Evolutionary conservation across 1,140 invertebrate genomes (phyloP).

Genomic region (Proales similis): DNA sequence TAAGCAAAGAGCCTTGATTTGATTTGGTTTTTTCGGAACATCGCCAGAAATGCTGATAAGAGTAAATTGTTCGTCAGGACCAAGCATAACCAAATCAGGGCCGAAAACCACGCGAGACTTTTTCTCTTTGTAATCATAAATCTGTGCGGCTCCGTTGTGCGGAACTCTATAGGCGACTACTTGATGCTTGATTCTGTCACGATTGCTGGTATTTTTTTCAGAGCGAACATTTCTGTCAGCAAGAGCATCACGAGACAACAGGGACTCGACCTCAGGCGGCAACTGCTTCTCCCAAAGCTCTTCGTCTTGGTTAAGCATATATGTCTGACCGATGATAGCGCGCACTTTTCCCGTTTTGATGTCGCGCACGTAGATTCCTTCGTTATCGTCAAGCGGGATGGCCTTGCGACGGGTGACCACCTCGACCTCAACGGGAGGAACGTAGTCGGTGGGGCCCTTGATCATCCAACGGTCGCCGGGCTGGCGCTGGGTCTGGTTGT

Average conservation of each 20-base stretch:
- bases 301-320: slow-evolving; percentile 58
- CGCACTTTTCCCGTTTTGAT: slow-evolving; percentile 56
- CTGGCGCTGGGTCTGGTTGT: slow-evolving; percentile 41
- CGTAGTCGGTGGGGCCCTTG: slow-evolving; percentile 55
- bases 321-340: slow-evolving; percentile 55
- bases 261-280: slow-evolving; percentile 50
- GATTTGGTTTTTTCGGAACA: slow-evolving; percentile 56
- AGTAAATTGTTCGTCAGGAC: slow-evolving; percentile 59
- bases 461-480: slow-evolving; percentile 58
- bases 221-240: neutral
- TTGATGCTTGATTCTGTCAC: slow-evolving; percentile 23
- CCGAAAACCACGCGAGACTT: slow-evolving; percentile 56
- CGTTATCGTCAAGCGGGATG: slow-evolving; percentile 57
- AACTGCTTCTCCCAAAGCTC: slow-evolving; percentile 57
- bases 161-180: slow-evolving; percentile 57
- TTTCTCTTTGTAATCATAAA: slow-evolving; percentile 58
- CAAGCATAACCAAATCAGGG: slow-evolving; percentile 58
- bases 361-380: slow-evolving; percentile 58
- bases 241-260: slow-evolving; percentile 34
- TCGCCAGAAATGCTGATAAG: slow-evolving; percentile 55
- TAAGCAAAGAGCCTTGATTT: slow-evolving; percentile 55
- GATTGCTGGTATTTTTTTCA: slow-evolving; percentile 45
- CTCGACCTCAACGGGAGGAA: slow-evolving; percentile 56
- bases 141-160: slow-evolving; percentile 58
- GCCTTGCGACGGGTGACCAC: slow-evolving; percentile 53